Conservation (phyloP, 2,888 invertebrate species). For the Diplolepis rosae region DNA sequence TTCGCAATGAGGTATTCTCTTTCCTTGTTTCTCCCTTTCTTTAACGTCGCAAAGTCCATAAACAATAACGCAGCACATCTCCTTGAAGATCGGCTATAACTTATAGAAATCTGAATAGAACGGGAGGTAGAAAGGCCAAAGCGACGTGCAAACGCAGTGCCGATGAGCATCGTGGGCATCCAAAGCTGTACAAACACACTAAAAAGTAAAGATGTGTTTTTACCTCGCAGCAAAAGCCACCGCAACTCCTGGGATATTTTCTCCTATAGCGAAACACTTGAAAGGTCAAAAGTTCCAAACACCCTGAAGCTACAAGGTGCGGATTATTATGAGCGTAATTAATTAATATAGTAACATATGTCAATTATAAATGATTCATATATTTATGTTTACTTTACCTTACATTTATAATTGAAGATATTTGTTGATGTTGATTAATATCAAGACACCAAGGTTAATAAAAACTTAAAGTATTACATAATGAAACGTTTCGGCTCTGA, state of each 20-base stretch:
- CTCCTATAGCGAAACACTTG: slow-evolving; percentile 1
- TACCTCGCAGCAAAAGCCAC: neutral
- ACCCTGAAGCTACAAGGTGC: neutral
- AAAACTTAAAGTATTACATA: too few species aligned
- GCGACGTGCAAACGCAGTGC: slow-evolving; percentile 4
- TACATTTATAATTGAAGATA: neutral
- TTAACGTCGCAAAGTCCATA: slow-evolving; percentile 40
- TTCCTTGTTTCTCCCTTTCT: neutral
- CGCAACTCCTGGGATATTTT: neutral
- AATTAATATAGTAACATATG: neutral
- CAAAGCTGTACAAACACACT: neutral
- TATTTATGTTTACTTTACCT: neutral
- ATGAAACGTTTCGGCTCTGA: too few species aligned
- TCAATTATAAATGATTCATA: neutral
- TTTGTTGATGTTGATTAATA: too few species aligned
- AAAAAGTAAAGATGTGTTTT: slow-evolving; percentile 5
- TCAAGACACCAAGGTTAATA: too few species aligned
- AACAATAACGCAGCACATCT: slow-evolving; percentile 55
- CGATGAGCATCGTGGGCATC: too few species aligned
- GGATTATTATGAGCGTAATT: neutral
- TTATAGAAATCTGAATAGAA: slow-evolving; percentile 44
- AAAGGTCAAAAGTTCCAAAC: slow-evolving; percentile 13
- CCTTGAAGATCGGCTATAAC: slow-evolving; percentile 58
- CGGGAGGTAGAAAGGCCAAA: slow-evolving; percentile 15
- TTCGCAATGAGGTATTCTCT: slow-evolving; percentile 3